Base-by-base conservation (phyloP, 2,888 invertebrate species). In the Euzetes globulus region DNA sequence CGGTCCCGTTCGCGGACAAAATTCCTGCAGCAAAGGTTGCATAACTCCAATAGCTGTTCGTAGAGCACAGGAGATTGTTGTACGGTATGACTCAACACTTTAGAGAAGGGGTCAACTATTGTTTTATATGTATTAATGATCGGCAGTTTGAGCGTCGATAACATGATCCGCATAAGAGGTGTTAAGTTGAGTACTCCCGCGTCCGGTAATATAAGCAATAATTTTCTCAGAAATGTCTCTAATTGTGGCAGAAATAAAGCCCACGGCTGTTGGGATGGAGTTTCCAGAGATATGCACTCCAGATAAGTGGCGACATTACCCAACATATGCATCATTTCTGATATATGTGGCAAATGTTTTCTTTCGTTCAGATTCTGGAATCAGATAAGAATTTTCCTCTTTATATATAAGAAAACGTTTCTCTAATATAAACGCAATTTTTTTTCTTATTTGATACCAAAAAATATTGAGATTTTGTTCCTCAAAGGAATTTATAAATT, bases 1-100 rank as follows among this genome's bases (percentile, higher is more conserved):
- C 95, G 96, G 84, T 99, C 99, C 27, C 98, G 86, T 83, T 99
- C 99, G 82, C 92, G 89, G 5, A 87, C 87, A 83, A 96, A 95
- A 11, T 91, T 92, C 79, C 94, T 87, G 81, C 92, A 91, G 82
- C 95, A 95, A 17, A 93, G 87, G 76, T 91, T 91, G 82, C 94
- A 94, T 70, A 98, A 85, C 81, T 97, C 95, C 11, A 92, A 88
- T 68, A 98, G 85, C 76, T 83, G 83, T 76, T 84, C 82, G 50
- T 86, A 82, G 79, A 91, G 90, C 76, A 98, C 84, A 71, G 88
- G 87, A 79, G 90, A 91, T 81, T 91, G 91, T 83, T 96, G 95
- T 76, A 98, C 89, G n/a, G 91, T 89, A 83, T 91, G 92, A 82
- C 93, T 91, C 76, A 98, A 84, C 78, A 97, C 89, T 86, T 98